phyloP scores from a whole-genome alignment of 2,888 invertebrate species.

The Hermaeophaga mercurialis region DNA sequence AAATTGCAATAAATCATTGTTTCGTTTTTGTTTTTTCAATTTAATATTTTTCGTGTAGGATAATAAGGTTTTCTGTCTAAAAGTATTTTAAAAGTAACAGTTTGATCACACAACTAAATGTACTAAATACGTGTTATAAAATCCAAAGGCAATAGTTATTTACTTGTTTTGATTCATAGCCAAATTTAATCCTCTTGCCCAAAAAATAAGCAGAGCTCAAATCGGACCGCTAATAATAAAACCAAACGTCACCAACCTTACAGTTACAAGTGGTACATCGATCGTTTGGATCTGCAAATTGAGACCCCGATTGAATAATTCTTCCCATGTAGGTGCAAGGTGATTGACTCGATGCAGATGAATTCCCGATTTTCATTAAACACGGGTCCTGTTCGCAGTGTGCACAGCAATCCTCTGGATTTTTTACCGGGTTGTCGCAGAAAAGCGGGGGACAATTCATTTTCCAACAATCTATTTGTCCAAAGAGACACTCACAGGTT shows the following conservation, averaged over 20 bases:
- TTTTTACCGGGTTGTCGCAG: constrained; percentile 67
- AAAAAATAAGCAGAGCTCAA: not conserved
- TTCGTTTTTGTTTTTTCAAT: no score
- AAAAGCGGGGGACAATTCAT: constrained; percentile 77
- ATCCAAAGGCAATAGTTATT: no score
- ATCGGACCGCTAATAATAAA: constrained; percentile 2
- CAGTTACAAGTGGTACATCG: constrained; percentile 76
- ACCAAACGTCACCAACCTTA: constrained; percentile 63
- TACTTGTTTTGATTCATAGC: no score
- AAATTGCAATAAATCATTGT: no score
- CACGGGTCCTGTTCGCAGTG: constrained; percentile 69
- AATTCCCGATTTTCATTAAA: constrained; percentile 42
- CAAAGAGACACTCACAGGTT: constrained; percentile 89
- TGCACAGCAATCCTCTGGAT: constrained; percentile 73
- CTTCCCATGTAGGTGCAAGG: constrained; percentile 67
- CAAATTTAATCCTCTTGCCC: not conserved
- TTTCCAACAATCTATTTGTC: constrained; percentile 85
- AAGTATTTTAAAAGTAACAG: no score
- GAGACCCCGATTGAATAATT: constrained; percentile 64
- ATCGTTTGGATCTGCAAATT: constrained; percentile 66
- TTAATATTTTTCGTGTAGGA: no score
- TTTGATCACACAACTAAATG: no score
- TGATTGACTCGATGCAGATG: constrained; percentile 59
- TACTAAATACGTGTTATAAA: no score
- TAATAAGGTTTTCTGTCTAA: no score